Percentiles rank a stretch among this genome's conserved stretches.
These are phyloP conservation scores for Cromileptes altivelis DNA, from an alignment of 2,113 vertebrate species.

Conservation along the genomic window DNA sequence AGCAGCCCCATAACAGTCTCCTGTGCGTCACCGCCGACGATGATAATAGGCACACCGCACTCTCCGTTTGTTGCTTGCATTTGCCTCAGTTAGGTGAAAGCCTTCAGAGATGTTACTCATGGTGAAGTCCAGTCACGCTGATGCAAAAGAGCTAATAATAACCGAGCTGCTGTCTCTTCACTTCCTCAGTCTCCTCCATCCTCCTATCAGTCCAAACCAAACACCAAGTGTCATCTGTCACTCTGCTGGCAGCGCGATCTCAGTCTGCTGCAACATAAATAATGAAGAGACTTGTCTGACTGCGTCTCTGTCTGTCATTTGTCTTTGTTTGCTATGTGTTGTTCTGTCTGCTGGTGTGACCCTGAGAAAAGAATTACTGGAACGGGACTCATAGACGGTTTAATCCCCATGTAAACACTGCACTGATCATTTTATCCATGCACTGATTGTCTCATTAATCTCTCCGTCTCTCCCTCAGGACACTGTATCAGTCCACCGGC, in stretches of 20 bases:
- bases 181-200: neutral
- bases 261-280: constrained; percentile 69
- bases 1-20: constrained; percentile 4
- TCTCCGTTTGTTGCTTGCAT: neutral
- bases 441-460: constrained; percentile 64
- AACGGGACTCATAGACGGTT: constrained; percentile 30
- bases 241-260: constrained; percentile 53
- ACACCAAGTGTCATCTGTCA: constrained; percentile 77
- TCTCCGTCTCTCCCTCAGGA: constrained; percentile 85
- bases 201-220: constrained; percentile 52
- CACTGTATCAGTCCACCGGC: constrained; percentile 97
- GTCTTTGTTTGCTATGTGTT: neutral
- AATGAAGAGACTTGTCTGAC: constrained; percentile 58
- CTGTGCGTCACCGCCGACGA: constrained; percentile 39
- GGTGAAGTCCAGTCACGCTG: neutral
- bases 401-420: constrained; percentile 29
- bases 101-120: constrained; percentile 39
- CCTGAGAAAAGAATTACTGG: constrained; percentile 38
- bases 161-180: constrained; percentile 1
- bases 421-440: constrained; percentile 45
- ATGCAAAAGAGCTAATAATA: constrained; percentile 38
- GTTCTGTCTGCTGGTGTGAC: constrained; percentile 35
- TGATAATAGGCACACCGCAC: neutral
- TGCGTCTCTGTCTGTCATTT: constrained; percentile 10
- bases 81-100: constrained; percentile 1